A percentile compares a stretch with the other conserved stretches of the same genome.
phyloP scores from a whole-genome alignment of 2,113 vertebrate species.

The Mugil cephalus region DNA sequence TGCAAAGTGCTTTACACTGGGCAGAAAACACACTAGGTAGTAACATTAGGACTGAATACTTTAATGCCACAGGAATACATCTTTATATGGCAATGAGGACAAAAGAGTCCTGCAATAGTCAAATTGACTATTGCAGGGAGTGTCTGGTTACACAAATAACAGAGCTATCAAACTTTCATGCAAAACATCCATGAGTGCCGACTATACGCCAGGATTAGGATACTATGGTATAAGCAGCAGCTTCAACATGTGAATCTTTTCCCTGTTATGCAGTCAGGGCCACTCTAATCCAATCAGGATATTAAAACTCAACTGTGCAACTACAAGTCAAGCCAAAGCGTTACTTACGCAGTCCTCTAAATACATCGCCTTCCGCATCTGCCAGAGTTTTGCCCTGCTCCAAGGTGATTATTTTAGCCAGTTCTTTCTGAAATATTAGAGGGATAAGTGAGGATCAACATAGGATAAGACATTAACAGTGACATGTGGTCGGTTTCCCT shows the following conservation, averaged over 20 bases:
- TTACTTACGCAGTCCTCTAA: slow-evolving; percentile 96
- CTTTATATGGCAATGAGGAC: no score
- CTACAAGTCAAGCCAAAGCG: not conserved
- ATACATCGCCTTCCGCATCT: slow-evolving; percentile 97
- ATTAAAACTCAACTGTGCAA: slow-evolving; percentile 15
- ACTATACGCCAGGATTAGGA: slow-evolving; percentile 33
- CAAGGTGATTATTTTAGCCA: slow-evolving; percentile 92
- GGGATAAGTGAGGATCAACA: slow-evolving; percentile 2
- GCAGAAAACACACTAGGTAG: slow-evolving; percentile 1
- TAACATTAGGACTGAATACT: slow-evolving; percentile 7
- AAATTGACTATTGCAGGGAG: not conserved
- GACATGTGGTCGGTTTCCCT: slow-evolving; percentile 42
- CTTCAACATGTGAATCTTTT: slow-evolving; percentile 31
- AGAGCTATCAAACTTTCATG: slow-evolving; percentile 7
- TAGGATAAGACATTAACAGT: not conserved
- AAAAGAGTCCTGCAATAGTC: no score
- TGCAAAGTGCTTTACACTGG: slow-evolving; percentile 9
- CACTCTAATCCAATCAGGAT: slow-evolving; percentile 26
- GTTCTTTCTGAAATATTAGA: slow-evolving; percentile 90
- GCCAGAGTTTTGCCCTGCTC: slow-evolving; percentile 98
- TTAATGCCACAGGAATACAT: slow-evolving; percentile 26
- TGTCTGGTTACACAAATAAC: slow-evolving; percentile 37
- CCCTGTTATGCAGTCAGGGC: slow-evolving; percentile 13
- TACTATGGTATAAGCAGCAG: not conserved
- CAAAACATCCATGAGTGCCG: not conserved